Evolutionary conservation across 92 coral and sea anemone species (phyloP).

Genomic region (Porites cylindrica): DNA sequence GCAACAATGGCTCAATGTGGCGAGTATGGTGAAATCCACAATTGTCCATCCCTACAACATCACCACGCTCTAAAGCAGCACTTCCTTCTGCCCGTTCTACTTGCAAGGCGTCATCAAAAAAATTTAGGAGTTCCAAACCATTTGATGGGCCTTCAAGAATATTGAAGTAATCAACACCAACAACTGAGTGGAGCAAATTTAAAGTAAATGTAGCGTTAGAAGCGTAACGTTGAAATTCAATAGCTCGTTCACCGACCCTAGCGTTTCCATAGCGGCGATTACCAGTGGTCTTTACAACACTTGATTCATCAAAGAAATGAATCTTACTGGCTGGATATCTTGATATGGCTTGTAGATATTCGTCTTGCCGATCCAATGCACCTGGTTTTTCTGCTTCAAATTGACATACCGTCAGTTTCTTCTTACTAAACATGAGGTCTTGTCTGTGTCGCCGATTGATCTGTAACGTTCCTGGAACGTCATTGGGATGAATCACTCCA

Average conservation of each 20-base stretch:
- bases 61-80: constrained; percentile 58
- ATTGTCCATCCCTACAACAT: constrained; percentile 69
- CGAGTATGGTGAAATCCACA: constrained; percentile 78
- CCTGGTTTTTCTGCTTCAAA: constrained; percentile 53
- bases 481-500: no score
- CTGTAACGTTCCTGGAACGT: no score
- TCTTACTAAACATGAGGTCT: no score
- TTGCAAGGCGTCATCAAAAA: constrained; percentile 55
- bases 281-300: constrained; percentile 47
- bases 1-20: constrained; percentile 58
- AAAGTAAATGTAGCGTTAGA: constrained; percentile 66
- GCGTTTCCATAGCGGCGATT: constrained; percentile 66
- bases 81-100: constrained; percentile 48
- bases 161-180: constrained; percentile 63
- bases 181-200: constrained; percentile 64
- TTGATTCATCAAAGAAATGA: constrained; percentile 69
- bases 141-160: constrained; percentile 63
- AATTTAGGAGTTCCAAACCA: constrained; percentile 64
- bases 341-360: constrained; percentile 66
- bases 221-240: constrained; percentile 49
- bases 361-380: constrained; percentile 46
- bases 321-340: constrained; percentile 55
- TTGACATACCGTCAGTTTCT: constrained; percentile 29
- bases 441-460: no score
- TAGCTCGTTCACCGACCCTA: constrained; percentile 51